Percentiles rank a stretch among this genome's conserved stretches.
These are phyloP conservation scores for Maccullochella peelii DNA, from an alignment of 2,113 vertebrate genomes.

Conservation along the genomic window DNA sequence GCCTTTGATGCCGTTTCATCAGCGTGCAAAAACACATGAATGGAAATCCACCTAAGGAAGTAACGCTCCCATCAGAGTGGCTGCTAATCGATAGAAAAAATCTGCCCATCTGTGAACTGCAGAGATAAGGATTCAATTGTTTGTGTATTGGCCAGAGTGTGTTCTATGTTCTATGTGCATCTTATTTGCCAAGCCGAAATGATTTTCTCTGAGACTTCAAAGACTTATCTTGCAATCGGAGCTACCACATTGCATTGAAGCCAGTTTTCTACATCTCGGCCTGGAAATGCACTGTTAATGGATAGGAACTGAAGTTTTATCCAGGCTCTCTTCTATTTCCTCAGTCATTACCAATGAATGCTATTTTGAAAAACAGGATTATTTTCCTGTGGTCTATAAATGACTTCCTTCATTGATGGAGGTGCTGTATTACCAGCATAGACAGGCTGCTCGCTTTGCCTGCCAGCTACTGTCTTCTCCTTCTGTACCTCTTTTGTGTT, in stretches of 20 bases:
- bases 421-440: slow-evolving; percentile 41
- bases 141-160: slow-evolving; percentile 43
- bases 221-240: slow-evolving; percentile 26
- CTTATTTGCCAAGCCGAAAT: slow-evolving; percentile 44
- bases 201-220: slow-evolving; percentile 51
- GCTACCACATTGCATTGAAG: background rate
- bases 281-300: slow-evolving; percentile 24
- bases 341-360: background rate
- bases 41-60: slow-evolving; percentile 42
- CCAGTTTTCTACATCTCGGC: background rate
- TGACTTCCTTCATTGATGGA: slow-evolving; percentile 50
- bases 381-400: slow-evolving; percentile 39
- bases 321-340: background rate
- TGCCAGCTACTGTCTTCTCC: slow-evolving; percentile 21
- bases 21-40: slow-evolving; percentile 29
- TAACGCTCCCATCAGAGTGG: slow-evolving; percentile 35
- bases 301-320: slow-evolving; percentile 9
- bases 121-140: slow-evolving; percentile 65
- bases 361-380: background rate
- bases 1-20: slow-evolving; percentile 69
- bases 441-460: slow-evolving; percentile 31
- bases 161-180: slow-evolving; percentile 42
- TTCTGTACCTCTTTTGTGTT: slow-evolving; percentile 25
- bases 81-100: slow-evolving; percentile 60
- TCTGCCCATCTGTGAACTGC: slow-evolving; percentile 56